Evolutionary conservation across 2,113 vertebrate species (phyloP).

Genomic region (Mixornis gularis): DNA sequence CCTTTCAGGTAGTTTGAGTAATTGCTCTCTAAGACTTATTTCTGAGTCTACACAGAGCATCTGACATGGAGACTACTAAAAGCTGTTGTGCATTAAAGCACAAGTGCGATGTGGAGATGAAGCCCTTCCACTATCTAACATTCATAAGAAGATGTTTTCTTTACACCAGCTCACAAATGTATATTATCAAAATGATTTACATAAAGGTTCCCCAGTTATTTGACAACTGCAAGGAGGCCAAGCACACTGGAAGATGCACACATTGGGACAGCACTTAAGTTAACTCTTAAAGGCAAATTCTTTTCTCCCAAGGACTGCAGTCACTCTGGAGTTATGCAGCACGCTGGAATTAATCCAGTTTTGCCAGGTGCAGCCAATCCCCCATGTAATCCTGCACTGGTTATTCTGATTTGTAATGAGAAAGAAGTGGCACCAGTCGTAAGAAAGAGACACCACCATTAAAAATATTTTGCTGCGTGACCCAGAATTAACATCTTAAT

Average conservation of each 20-base stretch:
- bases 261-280: not conserved
- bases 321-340: not conserved
- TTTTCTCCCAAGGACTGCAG: not conserved
- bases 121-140: not conserved
- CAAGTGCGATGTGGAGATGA: not conserved
- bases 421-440: not conserved
- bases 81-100: not conserved
- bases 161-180: conserved; percentile 1
- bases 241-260: not conserved
- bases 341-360: not conserved
- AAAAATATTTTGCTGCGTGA: not conserved
- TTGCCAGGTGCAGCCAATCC: conserved; percentile 26
- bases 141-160: not conserved
- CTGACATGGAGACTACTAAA: not conserved
- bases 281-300: not conserved
- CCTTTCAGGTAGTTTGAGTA: not conserved
- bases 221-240: not conserved
- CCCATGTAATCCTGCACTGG: not conserved
- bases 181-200: not conserved
- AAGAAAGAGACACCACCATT: not conserved
- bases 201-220: not conserved
- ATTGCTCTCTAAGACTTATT: not conserved
- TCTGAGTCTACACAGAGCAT: not conserved
- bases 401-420: not conserved
- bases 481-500: not conserved